Evolutionary conservation across 2,888 invertebrate species (phyloP), one percentile per base, ranked within the genome.

Genomic region (Chesias legatella): DNA sequence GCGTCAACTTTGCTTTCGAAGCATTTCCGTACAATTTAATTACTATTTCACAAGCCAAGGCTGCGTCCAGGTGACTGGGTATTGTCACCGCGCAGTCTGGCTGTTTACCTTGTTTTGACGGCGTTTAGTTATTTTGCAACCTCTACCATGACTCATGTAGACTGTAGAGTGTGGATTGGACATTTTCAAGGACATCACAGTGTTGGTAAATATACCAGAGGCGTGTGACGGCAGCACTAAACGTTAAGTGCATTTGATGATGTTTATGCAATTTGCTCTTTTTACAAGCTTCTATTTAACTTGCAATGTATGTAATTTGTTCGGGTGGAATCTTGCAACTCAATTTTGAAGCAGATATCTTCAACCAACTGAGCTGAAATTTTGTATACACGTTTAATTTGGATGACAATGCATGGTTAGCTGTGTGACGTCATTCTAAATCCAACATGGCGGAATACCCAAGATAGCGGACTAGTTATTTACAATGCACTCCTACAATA

Each of bases 81-180:
- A 17, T 17, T 17, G 37, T 43, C 40, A 30, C 43, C 39, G 24
- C 40, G 44, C 48, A 10, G 44, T 49, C 44, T 43, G 24, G 33
- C 34, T 39, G 10, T 51, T 58, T 45, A 60, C 57, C 56, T 62
- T 68, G 67, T 63, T 64, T 63, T 67, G 67, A 61, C 59, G 55
- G 56, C 47, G 54, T 47, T 51, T 52, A 61, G 65, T 63, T 58
- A 53, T 58, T 66, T 65, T 61, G 63, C 36, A 45, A 44, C 57
- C 70, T 68, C 67, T 67, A 55, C 56, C 51, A 54, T 73, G 73
- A 73, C 44, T 73, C 70, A 73, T 50, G 45, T 41, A 39, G 38
- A 43, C 57, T 56, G 53, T 56, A 63, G 63, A 59, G 56, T 53
- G 17, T 7, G 41, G 37, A 37, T 41, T 31, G 30, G 25, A 29